Conservation (phyloP, 2,113 vertebrate species). For the Azemiops feae region DNA sequence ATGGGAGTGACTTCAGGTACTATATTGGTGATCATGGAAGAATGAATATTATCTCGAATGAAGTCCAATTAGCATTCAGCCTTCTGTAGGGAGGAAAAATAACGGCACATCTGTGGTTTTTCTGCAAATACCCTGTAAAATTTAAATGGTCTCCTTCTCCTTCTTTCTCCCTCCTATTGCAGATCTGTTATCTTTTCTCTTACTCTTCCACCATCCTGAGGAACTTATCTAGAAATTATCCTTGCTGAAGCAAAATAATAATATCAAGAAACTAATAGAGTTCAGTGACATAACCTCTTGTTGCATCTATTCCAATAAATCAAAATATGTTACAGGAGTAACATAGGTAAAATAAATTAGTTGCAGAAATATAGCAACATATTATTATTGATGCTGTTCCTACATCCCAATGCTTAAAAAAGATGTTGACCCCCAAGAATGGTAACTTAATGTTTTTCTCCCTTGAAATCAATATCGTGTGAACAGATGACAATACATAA, state of each 20-base stretch:
- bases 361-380: not conserved
- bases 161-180: not conserved
- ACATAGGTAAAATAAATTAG: not conserved
- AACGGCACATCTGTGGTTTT: not conserved
- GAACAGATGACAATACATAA: constrained; percentile 73
- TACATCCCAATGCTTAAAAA: not conserved
- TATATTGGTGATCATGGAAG: not conserved
- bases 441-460: not conserved
- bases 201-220: not conserved
- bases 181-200: not conserved
- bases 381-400: not conserved
- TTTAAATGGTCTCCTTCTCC: not conserved
- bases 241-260: not conserved
- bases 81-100: not conserved
- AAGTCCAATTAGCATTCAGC: not conserved
- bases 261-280: not conserved
- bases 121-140: not conserved
- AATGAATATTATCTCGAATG: not conserved
- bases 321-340: not conserved
- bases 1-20: not conserved
- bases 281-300: not conserved
- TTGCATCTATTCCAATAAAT: not conserved
- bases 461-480: constrained; percentile 27
- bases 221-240: not conserved
- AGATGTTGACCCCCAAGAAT: not conserved